phyloP scores from a whole-genome alignment of 64 coral and sea anemone species.

The Stichodactyla mertensii region DNA sequence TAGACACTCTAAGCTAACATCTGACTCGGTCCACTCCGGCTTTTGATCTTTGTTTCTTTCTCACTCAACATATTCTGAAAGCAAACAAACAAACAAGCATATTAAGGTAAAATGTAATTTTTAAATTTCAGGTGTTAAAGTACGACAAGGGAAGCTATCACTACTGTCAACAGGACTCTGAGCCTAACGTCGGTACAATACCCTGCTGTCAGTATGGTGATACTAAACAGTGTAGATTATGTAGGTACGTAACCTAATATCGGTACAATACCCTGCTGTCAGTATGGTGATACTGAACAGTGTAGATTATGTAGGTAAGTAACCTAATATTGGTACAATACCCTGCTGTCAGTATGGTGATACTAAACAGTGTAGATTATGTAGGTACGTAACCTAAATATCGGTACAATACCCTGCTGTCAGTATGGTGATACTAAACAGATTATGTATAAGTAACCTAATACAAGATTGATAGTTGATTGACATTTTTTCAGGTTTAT shows the following conservation, averaged over 20 bases:
- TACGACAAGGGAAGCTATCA: constrained; percentile 70
- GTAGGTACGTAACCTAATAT: constrained; percentile 50
- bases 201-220: constrained; percentile 84
- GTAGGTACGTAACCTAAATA: constrained; percentile 41
- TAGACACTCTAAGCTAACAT: neutral
- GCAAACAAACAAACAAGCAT: neutral
- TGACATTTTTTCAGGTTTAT: constrained; percentile 50
- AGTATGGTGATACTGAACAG: constrained; percentile 42
- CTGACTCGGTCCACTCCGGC: neutral
- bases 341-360: constrained; percentile 75
- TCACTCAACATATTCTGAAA: neutral
- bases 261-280: constrained; percentile 67
- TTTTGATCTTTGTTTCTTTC: too few species aligned
- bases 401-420: constrained; percentile 55
- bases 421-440: constrained; percentile 58
- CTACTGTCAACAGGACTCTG: constrained; percentile 77
- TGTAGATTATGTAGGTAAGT: constrained; percentile 70
- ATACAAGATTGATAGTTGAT: neutral
- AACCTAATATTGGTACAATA: constrained; percentile 36
- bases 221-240: constrained; percentile 59
- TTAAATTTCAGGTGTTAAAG: constrained; percentile 29
- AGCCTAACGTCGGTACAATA: constrained; percentile 60
- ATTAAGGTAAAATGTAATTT: neutral
- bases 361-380: constrained; percentile 55
- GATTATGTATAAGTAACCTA: constrained; percentile 42